Evolutionary conservation across 2,797 vertebrate genomes (phyloP).

Genomic region (Amazona ochrocephala): DNA sequence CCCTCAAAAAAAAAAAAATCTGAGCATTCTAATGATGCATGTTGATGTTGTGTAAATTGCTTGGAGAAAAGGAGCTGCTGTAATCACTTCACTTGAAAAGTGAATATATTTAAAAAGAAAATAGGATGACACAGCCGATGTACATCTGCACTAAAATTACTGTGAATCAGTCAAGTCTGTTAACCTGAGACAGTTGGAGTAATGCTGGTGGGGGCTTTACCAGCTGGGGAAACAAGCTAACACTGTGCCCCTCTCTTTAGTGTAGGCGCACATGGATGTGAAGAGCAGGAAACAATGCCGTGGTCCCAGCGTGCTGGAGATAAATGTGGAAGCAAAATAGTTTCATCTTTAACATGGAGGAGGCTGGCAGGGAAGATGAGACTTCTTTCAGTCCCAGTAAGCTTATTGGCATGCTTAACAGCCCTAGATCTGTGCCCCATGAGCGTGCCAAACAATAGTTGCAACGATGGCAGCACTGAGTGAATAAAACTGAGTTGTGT

Average conservation of each 20-base stretch:
- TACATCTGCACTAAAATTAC: not conserved
- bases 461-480: not conserved
- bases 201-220: not conserved
- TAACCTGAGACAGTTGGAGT: not conserved
- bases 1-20: not conserved
- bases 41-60: constrained; percentile 22
- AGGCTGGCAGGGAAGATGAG: not conserved
- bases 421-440: not conserved
- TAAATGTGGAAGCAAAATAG: not conserved
- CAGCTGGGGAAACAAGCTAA: not conserved
- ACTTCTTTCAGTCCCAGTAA: not conserved
- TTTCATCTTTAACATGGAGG: not conserved
- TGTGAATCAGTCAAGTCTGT: not conserved
- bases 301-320: not conserved
- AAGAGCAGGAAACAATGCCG: not conserved
- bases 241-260: not conserved
- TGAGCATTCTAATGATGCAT: not conserved
- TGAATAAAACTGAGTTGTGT: not conserved
- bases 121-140: not conserved
- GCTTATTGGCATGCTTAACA: not conserved
- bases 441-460: too few species aligned
- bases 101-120: constrained; percentile 18
- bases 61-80: not conserved
- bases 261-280: accelerated
- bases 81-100: constrained; percentile 38